Conservation (phyloP, 2,888 invertebrate species). For the Meganola albula region DNA sequence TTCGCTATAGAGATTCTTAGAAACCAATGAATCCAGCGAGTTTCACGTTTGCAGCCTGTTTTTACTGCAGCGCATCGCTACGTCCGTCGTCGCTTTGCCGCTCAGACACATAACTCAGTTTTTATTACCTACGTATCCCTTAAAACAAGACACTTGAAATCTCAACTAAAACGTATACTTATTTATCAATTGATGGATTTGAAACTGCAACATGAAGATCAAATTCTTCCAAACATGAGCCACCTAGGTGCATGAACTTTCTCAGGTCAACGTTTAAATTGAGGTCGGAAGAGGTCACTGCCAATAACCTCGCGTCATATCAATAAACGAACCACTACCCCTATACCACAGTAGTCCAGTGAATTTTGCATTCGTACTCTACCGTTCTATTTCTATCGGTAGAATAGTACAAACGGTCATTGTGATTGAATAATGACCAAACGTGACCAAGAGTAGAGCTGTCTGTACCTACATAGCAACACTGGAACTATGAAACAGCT, state of each 20-base stretch:
- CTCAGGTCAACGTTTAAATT: conserved; percentile 56
- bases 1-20: conserved; percentile 35
- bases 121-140: conserved; percentile 28
- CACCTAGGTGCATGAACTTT: conserved; percentile 44
- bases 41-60: conserved; percentile 33
- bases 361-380: conserved; percentile 13
- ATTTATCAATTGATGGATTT: conserved; percentile 17
- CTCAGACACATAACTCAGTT: conserved; percentile 33
- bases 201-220: conserved; percentile 22
- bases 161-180: conserved; percentile 12
- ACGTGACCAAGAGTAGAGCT: conserved; percentile 14
- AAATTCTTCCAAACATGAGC: conserved; percentile 27
- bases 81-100: conserved; percentile 12
- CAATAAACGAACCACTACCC: conserved; percentile 16
- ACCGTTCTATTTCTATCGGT: conserved; percentile 13
- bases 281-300: conserved; percentile 57
- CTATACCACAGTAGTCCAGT: conserved; percentile 25
- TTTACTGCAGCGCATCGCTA: conserved; percentile 26
- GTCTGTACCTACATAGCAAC: conserved; percentile 1
- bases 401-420: conserved; percentile 15
- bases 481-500: no score
- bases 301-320: conserved; percentile 34
- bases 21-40: conserved; percentile 34
- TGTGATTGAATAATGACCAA: conserved; percentile 14
- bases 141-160: conserved; percentile 18